Conservation (phyloP, 2,113 vertebrate species). For the Xenopus tropicalis region UCB_Xtro_10.0 CM004445.2:150712501-150713000, state of each 20-base stretch:
- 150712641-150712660: conserved; percentile 44
- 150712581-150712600: conserved; percentile 47
- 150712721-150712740: conserved; percentile 45
- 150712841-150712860: conserved; percentile 16
- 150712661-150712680: conserved; percentile 48
- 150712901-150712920: conserved; percentile 50
- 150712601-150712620: conserved; percentile 52
- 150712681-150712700: conserved; percentile 45
- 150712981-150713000: conserved; percentile 45
- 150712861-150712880: conserved; percentile 48
- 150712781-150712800: conserved; percentile 41
- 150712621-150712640: conserved; percentile 27
- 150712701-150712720: conserved; percentile 32
- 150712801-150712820: conserved; percentile 38
- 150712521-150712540: neutral
- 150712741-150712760: conserved; percentile 32
- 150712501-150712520: too few relatives aligned
- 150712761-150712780: conserved; percentile 31
- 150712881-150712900: conserved; percentile 49
- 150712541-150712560: conserved; percentile 53
- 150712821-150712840: conserved; percentile 22
- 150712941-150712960: conserved; percentile 43
- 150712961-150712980: conserved; percentile 46
- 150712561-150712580: conserved; percentile 55
- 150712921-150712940: conserved; percentile 51